Base-by-base conservation (phyloP, 2,888 invertebrate species). In the Tethea ocularis region DNA sequence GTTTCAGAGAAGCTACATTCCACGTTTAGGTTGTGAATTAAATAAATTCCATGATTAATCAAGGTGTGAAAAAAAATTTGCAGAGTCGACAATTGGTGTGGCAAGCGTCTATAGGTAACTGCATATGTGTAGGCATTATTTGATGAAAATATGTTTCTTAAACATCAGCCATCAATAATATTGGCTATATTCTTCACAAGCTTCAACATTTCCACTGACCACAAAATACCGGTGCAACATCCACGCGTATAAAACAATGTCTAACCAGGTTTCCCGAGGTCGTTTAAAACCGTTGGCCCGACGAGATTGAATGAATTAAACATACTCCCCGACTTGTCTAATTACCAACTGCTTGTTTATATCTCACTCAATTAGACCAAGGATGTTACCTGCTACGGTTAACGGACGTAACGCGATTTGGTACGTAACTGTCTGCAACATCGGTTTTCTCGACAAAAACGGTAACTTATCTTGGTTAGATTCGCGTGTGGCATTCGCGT, bases 401-500 rank as follows among this genome's bases (percentile, higher is more conserved):
- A 66, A 66, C 56, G 33, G 55, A 29, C 58, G 66, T 69, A 69
- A 66, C 59, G 65, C 64, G 62, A 69, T 74, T 73, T 59, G 62
- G 66, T 69, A 68, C 67, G 67, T 74, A 73, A 75, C 72, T 69
- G 73, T 68, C 56, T 55, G 52, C 61, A 58, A 57, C 61, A 58
- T 56, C 57, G 62, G 69, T 68, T 73, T 62, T 66, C 69, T 71
- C 63, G 2, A 46, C 46, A 46, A 64, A 74, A 81, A 77, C 78
- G 75, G 78, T 79, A 72, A 68, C 66, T 72, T 71, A 69, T 75
- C 64, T 72, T 59, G 60, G 61, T 62, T 59, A 20, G 64, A 63
- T 69, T 68, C 65, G 71, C 71, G 75, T 74, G 68, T 80, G 74
- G 74, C 70, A 68, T 76, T 81, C 76, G 82, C 82, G 83, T 82